Conservation (phyloP, 2,888 invertebrate species). For the Poecilobothrus nobilitatus region DNA sequence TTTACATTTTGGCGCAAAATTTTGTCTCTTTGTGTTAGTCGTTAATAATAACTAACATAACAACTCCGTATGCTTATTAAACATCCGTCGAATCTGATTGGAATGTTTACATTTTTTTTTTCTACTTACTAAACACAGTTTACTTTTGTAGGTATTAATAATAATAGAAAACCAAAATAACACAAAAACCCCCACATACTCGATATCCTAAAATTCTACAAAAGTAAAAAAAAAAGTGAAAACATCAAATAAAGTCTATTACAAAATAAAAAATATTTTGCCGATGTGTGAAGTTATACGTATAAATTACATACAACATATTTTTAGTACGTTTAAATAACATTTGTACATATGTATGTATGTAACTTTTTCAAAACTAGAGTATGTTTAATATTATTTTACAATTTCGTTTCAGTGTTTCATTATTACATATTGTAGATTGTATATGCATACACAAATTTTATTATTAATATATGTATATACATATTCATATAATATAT, state of each 20-base stretch:
- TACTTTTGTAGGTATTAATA: neutral
- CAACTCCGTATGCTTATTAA: neutral
- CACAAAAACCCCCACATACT: neutral
- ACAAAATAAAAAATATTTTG: neutral
- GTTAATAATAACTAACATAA: neutral
- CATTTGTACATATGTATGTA: neutral
- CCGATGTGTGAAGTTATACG: neutral
- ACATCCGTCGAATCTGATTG: neutral
- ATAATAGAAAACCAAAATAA: neutral
- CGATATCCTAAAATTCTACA: neutral
- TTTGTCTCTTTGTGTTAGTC: neutral
- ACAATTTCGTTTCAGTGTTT: no score
- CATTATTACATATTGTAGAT: no score
- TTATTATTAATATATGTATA: no score
- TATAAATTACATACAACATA: neutral
- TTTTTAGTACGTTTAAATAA: neutral
- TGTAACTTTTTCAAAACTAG: neutral
- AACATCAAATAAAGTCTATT: no score
- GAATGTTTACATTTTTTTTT: conserved; percentile 2
- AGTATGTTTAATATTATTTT: no score
- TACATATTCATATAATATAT: no score
- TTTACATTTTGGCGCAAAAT: conserved; percentile 2
- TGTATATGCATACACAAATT: no score
- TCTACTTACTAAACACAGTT: neutral
- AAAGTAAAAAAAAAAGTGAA: no score